Conservation (phyloP, 2,888 invertebrate genomes). For the Merodon equestris region DNA sequence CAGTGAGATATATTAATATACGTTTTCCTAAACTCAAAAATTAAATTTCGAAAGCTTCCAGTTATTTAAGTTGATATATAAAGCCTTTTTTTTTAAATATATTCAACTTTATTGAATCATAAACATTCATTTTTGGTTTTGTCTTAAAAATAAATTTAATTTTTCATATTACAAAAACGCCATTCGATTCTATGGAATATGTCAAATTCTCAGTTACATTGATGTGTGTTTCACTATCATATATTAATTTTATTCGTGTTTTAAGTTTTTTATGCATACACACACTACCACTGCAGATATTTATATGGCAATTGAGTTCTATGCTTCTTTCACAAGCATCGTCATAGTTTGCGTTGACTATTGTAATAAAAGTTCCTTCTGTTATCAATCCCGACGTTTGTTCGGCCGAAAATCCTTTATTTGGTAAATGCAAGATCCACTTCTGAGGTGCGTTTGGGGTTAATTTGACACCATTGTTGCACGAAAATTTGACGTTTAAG, state of each 20-base stretch:
- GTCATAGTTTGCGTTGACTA: slow-evolving; percentile 12
- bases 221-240: slow-evolving; percentile 1
- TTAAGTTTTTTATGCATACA: slow-evolving; percentile 44
- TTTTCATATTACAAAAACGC: slow-evolving; percentile 10
- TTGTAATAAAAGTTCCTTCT: slow-evolving; percentile 19
- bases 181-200: background rate
- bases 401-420: slow-evolving; percentile 61
- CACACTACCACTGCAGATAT: slow-evolving; percentile 37
- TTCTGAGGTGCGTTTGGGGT: slow-evolving; percentile 81
- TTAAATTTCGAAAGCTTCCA: too few relatives aligned
- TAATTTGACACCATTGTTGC: slow-evolving; percentile 79
- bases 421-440: slow-evolving; percentile 77
- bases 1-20: too few relatives aligned
- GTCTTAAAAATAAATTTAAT: slow-evolving; percentile 1
- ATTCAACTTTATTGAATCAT: too few relatives aligned
- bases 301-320: slow-evolving; percentile 33
- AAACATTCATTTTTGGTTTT: too few relatives aligned
- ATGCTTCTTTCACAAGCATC: slow-evolving; percentile 9
- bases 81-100: too few relatives aligned
- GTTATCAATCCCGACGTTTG: slow-evolving; percentile 25
- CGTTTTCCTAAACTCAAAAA: too few relatives aligned
- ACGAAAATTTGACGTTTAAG: slow-evolving; percentile 76
- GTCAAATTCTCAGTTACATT: slow-evolving; percentile 7
- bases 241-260: slow-evolving; percentile 19
- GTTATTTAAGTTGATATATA: too few relatives aligned